Conservation (phyloP, 2,888 invertebrate species). For the Pheosia gnoma region DNA sequence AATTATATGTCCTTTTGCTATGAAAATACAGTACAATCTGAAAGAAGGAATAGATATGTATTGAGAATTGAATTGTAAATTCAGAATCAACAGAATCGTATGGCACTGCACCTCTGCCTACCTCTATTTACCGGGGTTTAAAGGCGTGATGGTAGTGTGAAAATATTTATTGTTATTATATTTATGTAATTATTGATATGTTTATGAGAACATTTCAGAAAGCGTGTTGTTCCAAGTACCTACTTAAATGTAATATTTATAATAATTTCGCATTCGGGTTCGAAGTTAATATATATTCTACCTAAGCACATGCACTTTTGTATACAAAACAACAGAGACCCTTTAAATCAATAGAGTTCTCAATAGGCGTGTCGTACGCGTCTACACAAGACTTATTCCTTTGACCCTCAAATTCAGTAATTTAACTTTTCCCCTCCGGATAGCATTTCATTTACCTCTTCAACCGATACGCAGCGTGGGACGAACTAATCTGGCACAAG, state of each 20-base stretch:
- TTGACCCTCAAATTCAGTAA: conserved; percentile 84
- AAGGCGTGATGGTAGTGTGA: no score
- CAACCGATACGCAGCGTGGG: conserved; percentile 84
- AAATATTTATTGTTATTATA: no score
- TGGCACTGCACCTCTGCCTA: no score
- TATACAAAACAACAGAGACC: conserved; percentile 48
- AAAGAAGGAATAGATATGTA: conserved; percentile 63
- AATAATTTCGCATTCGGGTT: no score
- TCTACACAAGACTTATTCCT: conserved; percentile 80
- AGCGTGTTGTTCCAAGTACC: no score
- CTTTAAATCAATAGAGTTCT: conserved; percentile 71
- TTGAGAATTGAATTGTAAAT: conserved; percentile 69
- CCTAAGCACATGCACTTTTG: conserved; percentile 4
- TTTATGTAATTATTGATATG: no score
- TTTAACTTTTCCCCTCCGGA: conserved; percentile 84
- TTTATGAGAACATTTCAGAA: no score
- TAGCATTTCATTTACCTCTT: conserved; percentile 85
- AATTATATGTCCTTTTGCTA: not conserved
- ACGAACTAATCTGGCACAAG: conserved; percentile 80
- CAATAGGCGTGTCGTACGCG: conserved; percentile 66
- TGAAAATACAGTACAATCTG: conserved; percentile 63
- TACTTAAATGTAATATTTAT: no score
- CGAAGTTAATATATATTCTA: no score
- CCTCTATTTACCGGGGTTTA: not conserved
- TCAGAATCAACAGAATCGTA: conserved; percentile 63